Evolutionary conservation across 1,140 invertebrate genomes (phyloP), one percentile per base, ranked within the genome.

Genomic region (Drosophila serrata): DNA sequence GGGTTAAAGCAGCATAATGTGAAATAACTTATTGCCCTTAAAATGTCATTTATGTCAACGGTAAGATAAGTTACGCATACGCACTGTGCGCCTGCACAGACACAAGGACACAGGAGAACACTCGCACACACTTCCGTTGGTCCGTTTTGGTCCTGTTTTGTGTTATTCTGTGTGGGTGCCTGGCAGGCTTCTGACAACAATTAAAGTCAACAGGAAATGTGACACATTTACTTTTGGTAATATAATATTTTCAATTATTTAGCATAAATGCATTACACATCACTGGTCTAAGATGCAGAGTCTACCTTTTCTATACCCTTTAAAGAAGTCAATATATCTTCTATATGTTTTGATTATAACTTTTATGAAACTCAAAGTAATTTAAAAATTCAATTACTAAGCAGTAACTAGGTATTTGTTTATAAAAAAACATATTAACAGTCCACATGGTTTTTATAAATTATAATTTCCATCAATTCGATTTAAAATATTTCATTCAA

Each of bases 11-110:
- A 76, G 73, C 81, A 85, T 90, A 90, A 90, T 90, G 85, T 74
- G 85, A 90, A 90, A 90, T 90, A 90, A 90, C 85, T 90, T 90
- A 90, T 90, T 90, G 85, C 81, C 85, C 85, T 90, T 90, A 90
- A 90, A 90, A 90, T 90, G 85, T 90, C 85, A 90, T 90, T 90
- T 90, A 73, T 90, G 85, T 90, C 85, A 90, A 90, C 85, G 85
- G 69, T 84, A 90, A 90, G 85, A 90, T 90, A 90, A 90, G 85
- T 90, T 90, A 90, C 85, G 76, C 85, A 88, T 80, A 88, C 84
- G 73, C 77, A 77, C 80, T 63, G 76, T 73, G 31, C 12, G 31
- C 49, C 53, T 55, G 24, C 49, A 45, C 56, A 37, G 43, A 7
- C 40, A 33, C 43, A 22, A 33, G 29, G n/a, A n/a, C 22, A n/a